These are phyloP conservation scores for Tineola bisselliella DNA, from an alignment of 2,888 invertebrate species.

Conservation along the genomic window DNA sequence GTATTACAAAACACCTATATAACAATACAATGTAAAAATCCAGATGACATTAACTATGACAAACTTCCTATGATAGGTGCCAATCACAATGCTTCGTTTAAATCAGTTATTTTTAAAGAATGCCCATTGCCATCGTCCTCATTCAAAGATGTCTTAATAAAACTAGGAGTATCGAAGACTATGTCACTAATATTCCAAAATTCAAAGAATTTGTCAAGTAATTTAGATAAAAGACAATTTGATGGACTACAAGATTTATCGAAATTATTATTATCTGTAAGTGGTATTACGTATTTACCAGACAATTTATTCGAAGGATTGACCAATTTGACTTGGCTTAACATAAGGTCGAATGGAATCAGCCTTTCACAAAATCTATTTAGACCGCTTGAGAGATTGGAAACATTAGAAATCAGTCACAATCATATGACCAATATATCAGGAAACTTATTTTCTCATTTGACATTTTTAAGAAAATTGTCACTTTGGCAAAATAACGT, in stretches of 20 bases:
- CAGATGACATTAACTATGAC: conserved; percentile 45
- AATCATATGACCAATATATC: conserved; percentile 73
- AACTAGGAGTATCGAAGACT: conserved; percentile 55
- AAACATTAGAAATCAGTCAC: conserved; percentile 72
- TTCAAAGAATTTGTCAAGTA: conserved; percentile 60
- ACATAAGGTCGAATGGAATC: conserved; percentile 70
- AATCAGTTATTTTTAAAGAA: conserved; percentile 59
- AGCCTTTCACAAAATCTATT: conserved; percentile 68
- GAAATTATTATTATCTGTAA: conserved; percentile 68
- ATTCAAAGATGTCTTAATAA: conserved; percentile 54
- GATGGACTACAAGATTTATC: conserved; percentile 63
- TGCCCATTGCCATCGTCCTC: conserved; percentile 65
- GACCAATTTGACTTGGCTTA: conserved; percentile 70
- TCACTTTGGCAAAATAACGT: conserved; percentile 77
- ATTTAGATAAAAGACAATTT: conserved; percentile 68
- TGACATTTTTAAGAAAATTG: conserved; percentile 68
- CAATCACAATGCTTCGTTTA: conserved; percentile 44
- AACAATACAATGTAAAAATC: conserved; percentile 53
- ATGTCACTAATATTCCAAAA: conserved; percentile 67
- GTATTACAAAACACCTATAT: conserved; percentile 51
- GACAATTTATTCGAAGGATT: conserved; percentile 71
- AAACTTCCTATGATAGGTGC: conserved; percentile 56
- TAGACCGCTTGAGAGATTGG: conserved; percentile 62
- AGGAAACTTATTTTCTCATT: conserved; percentile 69
- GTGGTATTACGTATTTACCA: conserved; percentile 69